Base-by-base conservation (phyloP, 2,113 vertebrate genomes). In the Leucopsar rothschildi region DNA sequence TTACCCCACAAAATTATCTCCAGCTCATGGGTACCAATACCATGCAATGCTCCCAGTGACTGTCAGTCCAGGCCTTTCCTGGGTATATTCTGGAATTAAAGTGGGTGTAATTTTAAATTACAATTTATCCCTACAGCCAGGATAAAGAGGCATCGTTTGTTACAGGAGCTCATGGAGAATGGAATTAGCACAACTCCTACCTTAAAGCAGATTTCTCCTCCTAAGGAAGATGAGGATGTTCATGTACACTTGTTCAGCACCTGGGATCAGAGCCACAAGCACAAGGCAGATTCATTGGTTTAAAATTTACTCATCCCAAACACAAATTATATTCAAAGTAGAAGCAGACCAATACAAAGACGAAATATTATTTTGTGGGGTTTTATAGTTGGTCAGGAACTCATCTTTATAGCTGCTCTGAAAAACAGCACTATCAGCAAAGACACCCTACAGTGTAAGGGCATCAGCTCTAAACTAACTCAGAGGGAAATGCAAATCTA, bases 401-500 rank as follows among this genome's bases (percentile, higher is more conserved):
- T 93, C 64, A 28, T 83, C 35, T 77, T 95, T 94, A 96, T 33
- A 87, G 75, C 50, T 94, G 25, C 78, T 85, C 65, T 88, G 87
- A 66, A 96, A 90, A 97, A 82, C 35, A 90, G 82, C 87, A 59
- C 39, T 63, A 76, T 95, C 96, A 97, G 92, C 95, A 95, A 82
- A 95, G 76, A 82, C 94, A 91, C 69, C 94, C 89, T 72, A 78
- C 70, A 87, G 91, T 5, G 90, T 59, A 50, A 95, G 94, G 93
- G 87, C 92, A 95, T 93, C 90, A 79, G 95, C 79, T 95, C 90
- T 95, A 95, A 91, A 95, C 93, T 84, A 91, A 96, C 91, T 93
- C 70, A 66, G 92, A 86, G 78, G 82, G 92, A 97, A 96, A 93
- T 73, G 85, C 92, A 97, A 95, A 96, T 94, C 93, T 97, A 93